Conservation (phyloP, 1,140 invertebrate species). For the Zeugodacus cucurbitae region DNA sequence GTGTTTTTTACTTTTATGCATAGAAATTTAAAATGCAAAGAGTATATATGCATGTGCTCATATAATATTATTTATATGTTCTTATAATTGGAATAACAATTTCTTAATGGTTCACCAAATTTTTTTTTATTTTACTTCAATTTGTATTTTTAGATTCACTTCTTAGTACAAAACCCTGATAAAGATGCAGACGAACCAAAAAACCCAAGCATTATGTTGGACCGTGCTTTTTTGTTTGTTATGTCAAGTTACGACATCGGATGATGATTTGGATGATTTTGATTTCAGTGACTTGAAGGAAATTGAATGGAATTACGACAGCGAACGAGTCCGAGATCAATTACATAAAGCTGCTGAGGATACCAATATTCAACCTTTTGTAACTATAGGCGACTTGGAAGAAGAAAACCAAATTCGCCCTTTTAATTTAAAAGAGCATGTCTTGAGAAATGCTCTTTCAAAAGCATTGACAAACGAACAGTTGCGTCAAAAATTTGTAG, state of each 20-base stretch:
- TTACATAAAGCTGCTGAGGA: background rate
- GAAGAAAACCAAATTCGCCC: slow-evolving; percentile 52
- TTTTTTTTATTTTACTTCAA: background rate
- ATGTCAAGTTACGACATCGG: slow-evolving; percentile 50
- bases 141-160: background rate
- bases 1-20: no score
- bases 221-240: slow-evolving; percentile 59
- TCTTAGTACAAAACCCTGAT: background rate
- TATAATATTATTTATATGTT: no score
- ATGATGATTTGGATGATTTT: slow-evolving; percentile 59
- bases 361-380: slow-evolving; percentile 46
- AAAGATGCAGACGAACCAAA: slow-evolving; percentile 55
- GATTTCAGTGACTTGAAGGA: slow-evolving; percentile 56
- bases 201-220: slow-evolving; percentile 57
- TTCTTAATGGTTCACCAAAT: no score
- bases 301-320: slow-evolving; percentile 53
- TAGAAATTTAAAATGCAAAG: no score
- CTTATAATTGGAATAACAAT: no score
- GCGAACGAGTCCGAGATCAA: slow-evolving; percentile 42
- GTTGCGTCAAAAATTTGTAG: slow-evolving; percentile 67
- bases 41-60: no score
- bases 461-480: slow-evolving; percentile 56
- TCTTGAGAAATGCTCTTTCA: slow-evolving; percentile 59
- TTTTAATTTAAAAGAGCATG: slow-evolving; percentile 65
- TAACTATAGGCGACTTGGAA: slow-evolving; percentile 58